phyloP scores from a whole-genome alignment of 2,888 invertebrate genomes.

The Noctua janthina region DNA sequence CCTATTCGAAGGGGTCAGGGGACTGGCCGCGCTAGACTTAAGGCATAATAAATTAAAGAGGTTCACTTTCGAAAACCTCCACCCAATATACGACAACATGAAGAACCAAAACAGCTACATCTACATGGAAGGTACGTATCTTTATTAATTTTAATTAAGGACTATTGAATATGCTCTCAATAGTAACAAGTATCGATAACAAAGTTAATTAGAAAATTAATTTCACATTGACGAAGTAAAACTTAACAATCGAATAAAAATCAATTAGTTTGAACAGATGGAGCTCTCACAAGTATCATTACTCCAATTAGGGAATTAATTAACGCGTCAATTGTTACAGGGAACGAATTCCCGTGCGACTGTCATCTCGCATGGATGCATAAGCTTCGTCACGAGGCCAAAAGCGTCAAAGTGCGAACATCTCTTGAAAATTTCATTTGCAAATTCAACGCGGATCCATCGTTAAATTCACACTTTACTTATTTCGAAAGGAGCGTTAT shows the following conservation, averaged over 20 bases:
- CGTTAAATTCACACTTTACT: slow-evolving; percentile 83
- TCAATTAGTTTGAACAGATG: slow-evolving; percentile 70
- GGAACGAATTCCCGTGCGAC: slow-evolving; percentile 95
- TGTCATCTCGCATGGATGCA: slow-evolving; percentile 96
- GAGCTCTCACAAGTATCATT: slow-evolving; percentile 68
- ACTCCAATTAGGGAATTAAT: slow-evolving; percentile 76
- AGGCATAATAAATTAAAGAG: slow-evolving; percentile 94
- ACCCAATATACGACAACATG: slow-evolving; percentile 94
- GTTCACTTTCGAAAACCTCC: slow-evolving; percentile 93
- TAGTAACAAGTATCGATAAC: slow-evolving; percentile 6
- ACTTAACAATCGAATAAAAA: slow-evolving; percentile 69
- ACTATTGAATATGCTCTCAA: neutral
- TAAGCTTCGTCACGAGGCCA: slow-evolving; percentile 93
- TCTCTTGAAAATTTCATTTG: slow-evolving; percentile 94
- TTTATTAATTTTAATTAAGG: slow-evolving; percentile 5
- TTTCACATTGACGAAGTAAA: slow-evolving; percentile 13
- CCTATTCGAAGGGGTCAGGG: slow-evolving; percentile 93
- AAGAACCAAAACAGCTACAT: slow-evolving; percentile 93
- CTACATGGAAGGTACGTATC: slow-evolving; percentile 93
- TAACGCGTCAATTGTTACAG: slow-evolving; percentile 90
- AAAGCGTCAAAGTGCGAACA: slow-evolving; percentile 92
- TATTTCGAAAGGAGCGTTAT: slow-evolving; percentile 85
- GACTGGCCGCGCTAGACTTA: slow-evolving; percentile 93
- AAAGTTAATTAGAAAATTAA: slow-evolving; percentile 29
- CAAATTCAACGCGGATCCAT: slow-evolving; percentile 89